phyloP scores from a whole-genome alignment of 2,888 invertebrate genomes.

The Nysson spinosus region DNA sequence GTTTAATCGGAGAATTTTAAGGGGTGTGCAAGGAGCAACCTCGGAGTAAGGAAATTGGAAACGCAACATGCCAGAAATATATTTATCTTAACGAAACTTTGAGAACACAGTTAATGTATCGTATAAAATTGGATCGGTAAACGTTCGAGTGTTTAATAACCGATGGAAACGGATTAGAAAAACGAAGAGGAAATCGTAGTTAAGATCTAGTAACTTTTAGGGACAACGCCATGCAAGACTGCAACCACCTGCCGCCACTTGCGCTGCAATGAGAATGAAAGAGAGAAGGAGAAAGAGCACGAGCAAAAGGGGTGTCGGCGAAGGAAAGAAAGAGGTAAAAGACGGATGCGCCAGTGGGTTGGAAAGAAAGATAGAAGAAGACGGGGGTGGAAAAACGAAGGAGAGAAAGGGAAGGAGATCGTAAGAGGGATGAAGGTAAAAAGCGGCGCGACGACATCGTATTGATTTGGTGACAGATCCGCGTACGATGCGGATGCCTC shows the following conservation, averaged over 20 bases:
- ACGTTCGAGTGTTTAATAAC: too few relatives aligned
- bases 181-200: constrained; percentile 13
- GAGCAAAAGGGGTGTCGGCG: neutral
- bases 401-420: constrained; percentile 25
- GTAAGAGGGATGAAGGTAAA: constrained; percentile 43
- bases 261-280: constrained; percentile 3
- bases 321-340: neutral
- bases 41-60: too few relatives aligned
- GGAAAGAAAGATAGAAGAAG: neutral
- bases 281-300: constrained; percentile 4
- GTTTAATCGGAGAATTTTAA: too few relatives aligned
- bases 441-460: constrained; percentile 62
- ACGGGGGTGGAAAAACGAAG: neutral
- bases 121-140: too few relatives aligned
- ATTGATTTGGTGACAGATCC: constrained; percentile 72
- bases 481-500: constrained; percentile 57
- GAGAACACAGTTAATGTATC: too few relatives aligned
- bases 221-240: constrained; percentile 35
- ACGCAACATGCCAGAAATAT: too few relatives aligned
- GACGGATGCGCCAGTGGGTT: too few relatives aligned
- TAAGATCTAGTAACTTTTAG: constrained; percentile 43
- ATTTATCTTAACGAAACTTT: too few relatives aligned
- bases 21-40: too few relatives aligned
- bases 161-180: neutral
- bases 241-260: constrained; percentile 57